Percentiles rank a stretch among this genome's conserved stretches.
These are phyloP conservation scores for Escarpia spicata DNA, from an alignment of 2,888 invertebrate genomes.

Conservation along the genomic window DNA sequence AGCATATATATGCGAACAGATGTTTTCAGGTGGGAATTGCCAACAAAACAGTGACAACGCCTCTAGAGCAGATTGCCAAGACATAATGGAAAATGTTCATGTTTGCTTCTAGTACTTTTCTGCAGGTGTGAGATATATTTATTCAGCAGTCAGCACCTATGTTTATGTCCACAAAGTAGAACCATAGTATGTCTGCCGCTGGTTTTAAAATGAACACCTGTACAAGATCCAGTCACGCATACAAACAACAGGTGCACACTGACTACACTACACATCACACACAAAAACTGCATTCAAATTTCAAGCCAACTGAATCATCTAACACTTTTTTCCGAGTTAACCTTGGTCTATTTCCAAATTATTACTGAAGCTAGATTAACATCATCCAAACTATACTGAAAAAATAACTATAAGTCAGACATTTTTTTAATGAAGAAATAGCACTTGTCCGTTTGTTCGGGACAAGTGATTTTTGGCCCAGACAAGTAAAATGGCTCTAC, in stretches of 20 bases:
- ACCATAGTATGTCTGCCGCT: neutral
- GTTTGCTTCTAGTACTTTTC: neutral
- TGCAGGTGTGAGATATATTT: constrained; percentile 16
- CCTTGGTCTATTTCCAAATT: neutral
- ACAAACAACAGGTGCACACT: neutral
- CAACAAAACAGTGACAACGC: neutral
- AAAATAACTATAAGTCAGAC: too few species aligned
- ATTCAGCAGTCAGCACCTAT: neutral
- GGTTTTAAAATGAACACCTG: neutral
- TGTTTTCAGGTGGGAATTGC: neutral
- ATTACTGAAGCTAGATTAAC: neutral
- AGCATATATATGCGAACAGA: neutral
- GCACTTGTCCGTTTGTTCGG: too few species aligned
- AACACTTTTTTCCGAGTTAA: neutral
- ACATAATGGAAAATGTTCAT: neutral
- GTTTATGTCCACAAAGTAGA: neutral
- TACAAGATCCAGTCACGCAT: neutral
- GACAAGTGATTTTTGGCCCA: too few species aligned
- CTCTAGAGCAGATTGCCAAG: neutral
- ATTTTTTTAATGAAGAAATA: too few species aligned
- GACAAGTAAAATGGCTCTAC: too few species aligned
- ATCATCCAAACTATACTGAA: too few species aligned
- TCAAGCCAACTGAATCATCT: neutral
- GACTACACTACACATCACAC: neutral
- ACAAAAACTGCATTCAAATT: neutral